Evolutionary conservation across 2,113 vertebrate genomes (phyloP).

Genomic region (Noturus placidus): DNA sequence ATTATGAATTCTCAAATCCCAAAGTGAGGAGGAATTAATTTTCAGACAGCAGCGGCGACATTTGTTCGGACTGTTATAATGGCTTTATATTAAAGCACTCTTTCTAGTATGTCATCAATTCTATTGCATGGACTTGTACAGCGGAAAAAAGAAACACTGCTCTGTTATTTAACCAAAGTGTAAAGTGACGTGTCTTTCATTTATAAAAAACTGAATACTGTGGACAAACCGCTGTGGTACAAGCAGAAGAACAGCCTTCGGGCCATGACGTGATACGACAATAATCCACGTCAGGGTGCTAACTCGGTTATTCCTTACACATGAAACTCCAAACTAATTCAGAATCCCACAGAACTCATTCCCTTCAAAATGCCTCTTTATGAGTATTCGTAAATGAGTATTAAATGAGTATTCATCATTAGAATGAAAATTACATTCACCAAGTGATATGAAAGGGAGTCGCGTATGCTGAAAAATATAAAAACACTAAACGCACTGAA

Average conservation of each 20-base stretch:
- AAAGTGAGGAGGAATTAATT: background rate
- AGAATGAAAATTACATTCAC: background rate
- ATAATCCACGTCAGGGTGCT: background rate
- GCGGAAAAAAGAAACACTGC: background rate
- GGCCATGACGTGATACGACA: background rate
- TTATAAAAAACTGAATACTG: background rate
- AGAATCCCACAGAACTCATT: background rate
- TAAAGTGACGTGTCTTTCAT: background rate
- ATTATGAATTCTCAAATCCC: background rate
- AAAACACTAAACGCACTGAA: conserved; percentile 6
- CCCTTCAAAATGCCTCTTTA: background rate
- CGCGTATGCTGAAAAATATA: background rate
- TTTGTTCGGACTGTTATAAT: background rate
- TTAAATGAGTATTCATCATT: conserved; percentile 42
- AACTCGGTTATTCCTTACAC: background rate
- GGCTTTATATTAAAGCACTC: background rate
- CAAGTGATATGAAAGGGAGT: background rate
- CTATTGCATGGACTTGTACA: background rate
- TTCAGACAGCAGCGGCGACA: background rate
- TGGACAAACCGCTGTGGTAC: background rate
- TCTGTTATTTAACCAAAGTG: background rate
- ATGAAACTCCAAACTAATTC: background rate
- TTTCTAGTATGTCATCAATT: background rate
- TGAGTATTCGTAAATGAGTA: too few relatives aligned
- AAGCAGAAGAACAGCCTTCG: background rate